Base-by-base conservation (phyloP, 2,888 invertebrate genomes). In the Malachius bipustulatus region DNA sequence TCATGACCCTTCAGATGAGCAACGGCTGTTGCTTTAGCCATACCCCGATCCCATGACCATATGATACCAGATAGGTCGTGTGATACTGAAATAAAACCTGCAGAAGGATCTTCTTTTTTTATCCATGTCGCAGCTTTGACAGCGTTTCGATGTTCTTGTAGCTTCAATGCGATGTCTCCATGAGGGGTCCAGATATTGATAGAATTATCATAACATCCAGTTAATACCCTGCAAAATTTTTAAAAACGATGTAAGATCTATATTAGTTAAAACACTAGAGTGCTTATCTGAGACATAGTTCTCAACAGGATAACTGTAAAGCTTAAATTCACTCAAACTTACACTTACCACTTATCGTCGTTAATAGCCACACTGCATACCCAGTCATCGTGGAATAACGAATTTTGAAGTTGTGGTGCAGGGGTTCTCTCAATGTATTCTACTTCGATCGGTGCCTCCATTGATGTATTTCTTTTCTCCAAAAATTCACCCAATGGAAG, bases 371-470 rank as follows among this genome's bases (percentile, higher is more conserved):
- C 24, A 8, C 6, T 19, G 12, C 90, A 82, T n/a, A 97, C 90
- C 97, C 97, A 98, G 58, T 98, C 97, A 63, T 96, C 91, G 53
- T 96, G 94, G 59, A 88, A 71, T 44, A 97, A 67, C 56, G 89
- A 88, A 59, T 93, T 85, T 56, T 89, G 78, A 1, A 96, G 94
- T 52, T 85, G 76, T 0, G 97, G 97, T 1, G 94, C 82, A 8
- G 93, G 88, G 47, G 82, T 80, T 47, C 84, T 75, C 57, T 89
- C 84, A 13, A 96, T 67, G 63, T 96, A 97, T 62, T 97, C 96
- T 33, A 97, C 72, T 45, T 87, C 82, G 45, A 96, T 66, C 6
- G 87, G 81, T 35, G 76, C 74, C 68, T 97, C 96, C 32, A 78
- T 77, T 1, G 85, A 84, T 6, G 82, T 66, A 26, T 73, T 73